Base-by-base conservation (phyloP, 2,888 invertebrate genomes). In the Phortica okadai region DNA sequence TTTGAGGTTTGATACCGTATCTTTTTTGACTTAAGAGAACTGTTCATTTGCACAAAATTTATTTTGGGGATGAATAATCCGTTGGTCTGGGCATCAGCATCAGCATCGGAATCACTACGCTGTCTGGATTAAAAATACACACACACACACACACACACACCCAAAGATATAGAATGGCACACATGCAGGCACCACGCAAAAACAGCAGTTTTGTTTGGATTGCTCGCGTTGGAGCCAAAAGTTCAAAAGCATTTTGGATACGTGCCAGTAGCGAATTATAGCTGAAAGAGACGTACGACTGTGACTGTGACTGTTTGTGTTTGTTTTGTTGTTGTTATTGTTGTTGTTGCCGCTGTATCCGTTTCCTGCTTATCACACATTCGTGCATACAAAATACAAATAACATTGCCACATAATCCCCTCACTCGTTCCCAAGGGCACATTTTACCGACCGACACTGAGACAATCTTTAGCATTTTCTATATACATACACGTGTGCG, bases 1-100 rank as follows among this genome's bases (percentile, higher is more conserved):
- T 74, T 76, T 76, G 80, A 75, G 76, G 80, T 77, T 80, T 75
- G 67, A 62, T 75, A 33, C 25, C 50, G 69, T 75, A 58, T 42
- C 50, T 33, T 11, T 62, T 62, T 33, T 42, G 56, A 62, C 44
- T 69, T 59, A n/a, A 8, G 14, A 8, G 59, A 16, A 59, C 59
- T 59, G 64, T 67, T 42, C 67, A 67, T 67, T 67, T 67, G 67
- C 67, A 44, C 67, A 44, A 50, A 33, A 33, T 33, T 50, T 14
- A 11, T 50, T 11, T 50, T 50, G 10, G 50, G 10, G 14, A 2
- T 50, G 50, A 50, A 50, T 50, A 11, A 50, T 50, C 14, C 50
- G 50, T 14, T 11, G 50, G 50, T 50, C 50, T 50, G 2, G 50
- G 50, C 50, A 4, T 33, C 21, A 1, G 21, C 21, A 21, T 21